A percentile compares a stretch with the other conserved stretches of the same genome.
Conservation (phyloP, 2,113 vertebrate species). For the Baryphthengus martii region DNA sequence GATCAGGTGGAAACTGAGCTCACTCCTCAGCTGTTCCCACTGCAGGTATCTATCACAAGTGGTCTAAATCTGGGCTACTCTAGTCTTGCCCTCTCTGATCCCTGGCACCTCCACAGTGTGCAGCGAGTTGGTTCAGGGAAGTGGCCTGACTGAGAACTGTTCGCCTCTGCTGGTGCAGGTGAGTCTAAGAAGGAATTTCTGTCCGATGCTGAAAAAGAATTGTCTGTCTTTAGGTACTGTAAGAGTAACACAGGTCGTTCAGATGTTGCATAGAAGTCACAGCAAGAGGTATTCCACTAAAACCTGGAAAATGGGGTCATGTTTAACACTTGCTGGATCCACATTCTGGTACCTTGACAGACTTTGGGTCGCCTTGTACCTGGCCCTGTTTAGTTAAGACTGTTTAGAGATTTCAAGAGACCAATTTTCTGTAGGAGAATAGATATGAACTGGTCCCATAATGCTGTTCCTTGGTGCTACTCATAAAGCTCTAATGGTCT, state of each 20-base stretch:
- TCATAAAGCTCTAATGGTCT: neutral
- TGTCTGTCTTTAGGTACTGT: neutral
- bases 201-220: neutral
- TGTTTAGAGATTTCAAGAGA: neutral
- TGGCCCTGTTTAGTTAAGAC: neutral
- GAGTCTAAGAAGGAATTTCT: neutral
- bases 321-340: neutral
- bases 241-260: neutral
- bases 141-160: neutral
- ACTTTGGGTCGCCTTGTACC: neutral
- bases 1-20: neutral
- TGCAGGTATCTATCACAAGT: neutral
- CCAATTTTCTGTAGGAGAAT: neutral
- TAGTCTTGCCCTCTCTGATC: neutral
- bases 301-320: neutral
- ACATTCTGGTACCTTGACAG: neutral
- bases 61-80: neutral
- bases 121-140: neutral
- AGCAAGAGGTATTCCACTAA: neutral
- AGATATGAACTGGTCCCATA: neutral
- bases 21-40: neutral
- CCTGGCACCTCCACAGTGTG: accelerated
- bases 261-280: neutral
- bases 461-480: neutral
- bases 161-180: neutral